Percentiles rank a stretch among this genome's conserved stretches.
Evolutionary conservation across 2,888 invertebrate species (phyloP).

Genomic region (Eupithecia subumbrata): DNA sequence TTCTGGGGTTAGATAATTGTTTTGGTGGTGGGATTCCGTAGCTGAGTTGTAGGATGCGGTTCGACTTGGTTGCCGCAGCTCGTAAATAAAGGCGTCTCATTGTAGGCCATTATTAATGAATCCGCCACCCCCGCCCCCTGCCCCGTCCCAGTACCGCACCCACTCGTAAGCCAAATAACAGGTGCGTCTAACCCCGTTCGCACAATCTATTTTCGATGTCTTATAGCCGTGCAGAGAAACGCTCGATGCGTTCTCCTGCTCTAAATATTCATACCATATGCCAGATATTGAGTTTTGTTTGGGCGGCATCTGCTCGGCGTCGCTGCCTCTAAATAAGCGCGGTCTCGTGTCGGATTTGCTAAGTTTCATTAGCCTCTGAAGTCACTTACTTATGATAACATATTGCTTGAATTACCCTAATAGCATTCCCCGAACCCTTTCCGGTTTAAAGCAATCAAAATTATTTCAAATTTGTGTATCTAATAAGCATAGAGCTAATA

Average conservation of each 20-base stretch:
- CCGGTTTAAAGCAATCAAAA: conserved; percentile 5
- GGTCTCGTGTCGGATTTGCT: conserved; percentile 72
- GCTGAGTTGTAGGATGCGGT: conserved; percentile 65
- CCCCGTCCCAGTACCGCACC: conserved; percentile 62
- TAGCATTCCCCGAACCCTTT: not conserved
- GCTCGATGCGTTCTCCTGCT: conserved; percentile 76
- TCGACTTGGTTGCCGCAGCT: conserved; percentile 72
- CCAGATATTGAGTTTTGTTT: conserved; percentile 82
- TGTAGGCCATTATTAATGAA: conserved; percentile 83
- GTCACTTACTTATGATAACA: conserved; percentile 74
- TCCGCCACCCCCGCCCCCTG: conserved; percentile 67
- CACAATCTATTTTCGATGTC: conserved; percentile 84
- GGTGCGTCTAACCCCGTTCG: conserved; percentile 84
- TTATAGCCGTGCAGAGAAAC: conserved; percentile 80
- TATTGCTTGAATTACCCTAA: conserved; percentile 61
- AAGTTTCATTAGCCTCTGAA: conserved; percentile 79
- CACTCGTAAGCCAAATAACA: conserved; percentile 80
- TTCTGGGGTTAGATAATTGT: conserved; percentile 39
- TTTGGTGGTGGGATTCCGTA: conserved; percentile 51
- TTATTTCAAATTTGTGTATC: conserved; percentile 24
- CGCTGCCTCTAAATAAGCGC: conserved; percentile 75
- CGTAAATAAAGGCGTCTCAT: conserved; percentile 83
- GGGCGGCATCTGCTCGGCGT: conserved; percentile 81
- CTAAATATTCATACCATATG: conserved; percentile 83
- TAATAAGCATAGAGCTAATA: not conserved